phyloP scores from a whole-genome alignment of 92 coral and sea anemone species.

The Diadumene lineata region DNA sequence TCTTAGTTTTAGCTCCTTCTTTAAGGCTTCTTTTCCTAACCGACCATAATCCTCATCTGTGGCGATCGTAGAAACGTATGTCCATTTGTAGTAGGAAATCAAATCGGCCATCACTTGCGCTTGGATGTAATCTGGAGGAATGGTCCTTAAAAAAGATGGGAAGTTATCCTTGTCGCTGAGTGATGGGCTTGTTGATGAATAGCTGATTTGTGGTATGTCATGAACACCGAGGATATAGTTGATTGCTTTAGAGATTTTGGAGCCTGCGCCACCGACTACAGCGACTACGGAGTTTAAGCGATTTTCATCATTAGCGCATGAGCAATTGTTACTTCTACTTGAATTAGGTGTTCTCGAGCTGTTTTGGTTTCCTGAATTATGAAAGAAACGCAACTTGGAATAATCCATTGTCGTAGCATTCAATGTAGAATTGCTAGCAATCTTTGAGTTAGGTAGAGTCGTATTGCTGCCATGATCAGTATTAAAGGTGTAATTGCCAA shows the following conservation, averaged over 20 bases:
- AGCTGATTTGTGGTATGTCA: slow-evolving; percentile 89
- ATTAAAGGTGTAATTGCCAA: too few relatives aligned
- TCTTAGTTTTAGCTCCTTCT: slow-evolving; percentile 70
- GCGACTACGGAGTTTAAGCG: slow-evolving; percentile 57
- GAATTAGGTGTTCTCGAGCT: too few relatives aligned
- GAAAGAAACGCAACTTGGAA: too few relatives aligned
- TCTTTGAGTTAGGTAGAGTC: too few relatives aligned
- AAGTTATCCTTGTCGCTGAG: slow-evolving; percentile 75
- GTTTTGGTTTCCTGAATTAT: too few relatives aligned
- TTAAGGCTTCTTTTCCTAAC: slow-evolving; percentile 84
- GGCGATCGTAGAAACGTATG: slow-evolving; percentile 86
- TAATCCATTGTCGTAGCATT: too few relatives aligned
- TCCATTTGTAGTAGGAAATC: slow-evolving; percentile 66
- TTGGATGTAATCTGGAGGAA: slow-evolving; percentile 92
- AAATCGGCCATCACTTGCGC: slow-evolving; percentile 95
- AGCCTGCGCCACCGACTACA: slow-evolving; percentile 94
- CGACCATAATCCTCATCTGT: slow-evolving; percentile 97
- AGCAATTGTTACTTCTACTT: slow-evolving; percentile 45
- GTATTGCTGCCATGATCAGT: too few relatives aligned
- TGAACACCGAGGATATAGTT: slow-evolving; percentile 61
- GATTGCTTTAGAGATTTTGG: slow-evolving; percentile 89
- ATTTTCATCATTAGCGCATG: slow-evolving; percentile 24
- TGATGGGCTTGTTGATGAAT: slow-evolving; percentile 95
- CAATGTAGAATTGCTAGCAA: too few relatives aligned
- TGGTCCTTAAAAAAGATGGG: slow-evolving; percentile 90